Evolutionary conservation across 2,888 invertebrate species (phyloP), one percentile per base, ranked within the genome.

Genomic region (Eupithecia dodoneata): DNA sequence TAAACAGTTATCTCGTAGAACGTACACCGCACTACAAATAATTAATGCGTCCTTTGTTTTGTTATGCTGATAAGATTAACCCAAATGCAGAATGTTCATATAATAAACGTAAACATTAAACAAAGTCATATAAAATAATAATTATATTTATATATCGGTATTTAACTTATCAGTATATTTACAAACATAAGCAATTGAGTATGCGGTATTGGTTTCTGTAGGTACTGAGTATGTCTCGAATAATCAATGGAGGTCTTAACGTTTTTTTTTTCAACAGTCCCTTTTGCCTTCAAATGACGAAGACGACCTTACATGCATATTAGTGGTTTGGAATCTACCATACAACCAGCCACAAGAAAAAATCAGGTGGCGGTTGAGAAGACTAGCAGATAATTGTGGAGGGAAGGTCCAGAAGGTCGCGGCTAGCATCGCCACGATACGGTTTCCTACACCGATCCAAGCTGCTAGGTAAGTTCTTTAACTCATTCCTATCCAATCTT

Each of bases 341-440:
- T 94, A 93, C 76, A 97, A 97, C 89, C 94, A 96, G 82, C 96
- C 96, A 6, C 88, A 92, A 0, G 95, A 94, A 70, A 94, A 95
- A 71, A 92, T 97, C 49, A 96, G 96, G 42, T 95, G 95, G 78
- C 93, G 97, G 63, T 94, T 98, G 75, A 96, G 96, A 78, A 95
- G 96, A 84, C 90, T 98, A 75, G 97, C 97, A 0, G 97, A 97
- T 85, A 98, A 98, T 90, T 98, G 97, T 87, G 98, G 98, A 0
- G 98, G 98, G 4, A 96, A 96, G 84, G 97, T 98, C 30, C 87
- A 97, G 3, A 94, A 95, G 75, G 93, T 98, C 13, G 95, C 96
- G 42, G 95, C 96, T 12, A 95, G 96, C 70, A 96, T 94, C 76
- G 98, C 98, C 4, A 93, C 96, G 79, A 88, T 98, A 73, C 95